These are phyloP conservation scores for Eclectus roratus DNA, from an alignment of 2,113 vertebrate genomes.

Conservation along the genomic window DNA sequence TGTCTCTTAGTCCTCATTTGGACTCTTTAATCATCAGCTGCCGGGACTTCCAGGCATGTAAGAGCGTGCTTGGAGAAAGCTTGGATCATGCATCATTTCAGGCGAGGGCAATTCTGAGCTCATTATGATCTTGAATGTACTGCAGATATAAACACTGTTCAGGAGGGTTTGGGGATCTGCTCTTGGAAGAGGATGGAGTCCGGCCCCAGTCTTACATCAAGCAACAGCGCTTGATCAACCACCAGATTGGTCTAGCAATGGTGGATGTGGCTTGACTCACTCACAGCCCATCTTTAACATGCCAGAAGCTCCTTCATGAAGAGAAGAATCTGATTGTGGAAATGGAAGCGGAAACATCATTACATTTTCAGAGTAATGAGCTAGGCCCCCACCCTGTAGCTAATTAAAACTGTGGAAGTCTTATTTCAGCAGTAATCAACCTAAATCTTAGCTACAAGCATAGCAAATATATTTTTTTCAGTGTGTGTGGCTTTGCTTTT, in stretches of 20 bases:
- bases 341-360: constrained; percentile 19
- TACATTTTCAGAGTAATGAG: not conserved
- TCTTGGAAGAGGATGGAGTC: not conserved
- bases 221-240: not conserved
- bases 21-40: not conserved
- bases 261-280: not conserved
- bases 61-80: not conserved
- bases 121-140: not conserved
- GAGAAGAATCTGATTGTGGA: not conserved
- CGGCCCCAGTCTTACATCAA: not conserved
- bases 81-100: constrained; percentile 34
- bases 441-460: constrained; percentile 24
- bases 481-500: not conserved
- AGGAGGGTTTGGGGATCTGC: not conserved
- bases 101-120: constrained; percentile 34
- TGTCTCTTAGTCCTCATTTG: not conserved
- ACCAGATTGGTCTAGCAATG: accelerated
- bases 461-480: not conserved
- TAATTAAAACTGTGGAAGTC: constrained; percentile 39
- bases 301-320: not conserved
- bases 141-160: not conserved
- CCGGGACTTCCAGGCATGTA: not conserved
- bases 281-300: not conserved
- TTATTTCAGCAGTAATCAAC: constrained; percentile 39
- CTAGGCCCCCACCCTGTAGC: not conserved